Conservation (phyloP, 2,797 vertebrate genomes). For the Platalea minor region DNA sequence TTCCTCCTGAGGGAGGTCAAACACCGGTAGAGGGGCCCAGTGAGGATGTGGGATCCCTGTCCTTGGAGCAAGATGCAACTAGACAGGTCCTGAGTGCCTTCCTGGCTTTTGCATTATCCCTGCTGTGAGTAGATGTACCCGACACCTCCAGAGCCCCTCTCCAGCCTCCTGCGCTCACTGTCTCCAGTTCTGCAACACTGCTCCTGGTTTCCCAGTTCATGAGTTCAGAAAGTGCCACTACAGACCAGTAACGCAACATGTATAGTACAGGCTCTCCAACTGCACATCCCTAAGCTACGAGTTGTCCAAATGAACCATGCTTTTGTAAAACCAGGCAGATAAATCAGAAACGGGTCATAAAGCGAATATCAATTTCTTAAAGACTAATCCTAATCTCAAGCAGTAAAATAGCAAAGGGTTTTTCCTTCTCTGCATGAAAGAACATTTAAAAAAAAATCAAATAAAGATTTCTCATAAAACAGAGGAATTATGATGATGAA, state of each 20-base stretch:
- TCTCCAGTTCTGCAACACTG: neutral
- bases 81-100: too few species aligned
- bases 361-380: rapidly evolving
- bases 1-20: neutral
- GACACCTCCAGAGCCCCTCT: neutral
- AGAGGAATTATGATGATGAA: neutral
- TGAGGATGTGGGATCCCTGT: neutral
- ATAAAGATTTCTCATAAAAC: neutral
- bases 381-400: neutral
- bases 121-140: neutral
- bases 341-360: neutral
- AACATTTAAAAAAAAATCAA: neutral
- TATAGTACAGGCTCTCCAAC: neutral
- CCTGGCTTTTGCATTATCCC: neutral
- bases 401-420: neutral
- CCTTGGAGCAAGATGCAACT: neutral
- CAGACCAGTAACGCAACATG: neutral
- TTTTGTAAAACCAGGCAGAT: neutral
- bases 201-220: neutral
- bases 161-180: neutral
- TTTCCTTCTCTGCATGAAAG: neutral
- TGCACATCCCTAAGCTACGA: rapidly evolving
- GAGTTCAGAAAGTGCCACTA: neutral
- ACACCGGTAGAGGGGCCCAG: rapidly evolving
- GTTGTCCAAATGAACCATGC: neutral